phyloP scores from a whole-genome alignment of 2,888 invertebrate species.

The Anagyrus pseudococci region DNA sequence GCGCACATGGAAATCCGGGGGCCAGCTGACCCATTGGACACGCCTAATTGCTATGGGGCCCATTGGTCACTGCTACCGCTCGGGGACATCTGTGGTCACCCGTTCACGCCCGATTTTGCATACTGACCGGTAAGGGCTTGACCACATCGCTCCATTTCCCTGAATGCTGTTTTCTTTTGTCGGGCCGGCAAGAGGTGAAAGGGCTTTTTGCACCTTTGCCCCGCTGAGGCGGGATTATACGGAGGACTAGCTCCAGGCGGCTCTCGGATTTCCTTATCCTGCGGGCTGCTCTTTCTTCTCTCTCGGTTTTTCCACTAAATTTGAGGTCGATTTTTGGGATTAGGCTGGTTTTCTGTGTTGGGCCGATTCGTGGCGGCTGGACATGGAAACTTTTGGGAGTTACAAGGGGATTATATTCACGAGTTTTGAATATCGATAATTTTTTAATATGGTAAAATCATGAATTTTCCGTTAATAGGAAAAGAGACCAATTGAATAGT shows the following conservation, averaged over 20 bases:
- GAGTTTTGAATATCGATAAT: too few species aligned
- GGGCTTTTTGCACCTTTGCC: constrained; percentile 23
- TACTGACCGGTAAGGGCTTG: constrained; percentile 31
- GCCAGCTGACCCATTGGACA: constrained; percentile 56
- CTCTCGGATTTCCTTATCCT: background rate
- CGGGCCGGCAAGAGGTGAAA: background rate
- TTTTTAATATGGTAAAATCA: too few species aligned
- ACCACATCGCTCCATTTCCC: constrained; percentile 15
- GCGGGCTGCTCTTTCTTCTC: background rate
- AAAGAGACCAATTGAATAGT: too few species aligned
- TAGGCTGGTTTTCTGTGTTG: background rate
- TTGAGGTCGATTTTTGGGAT: background rate
- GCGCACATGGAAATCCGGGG: constrained; percentile 2
- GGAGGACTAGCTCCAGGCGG: background rate
- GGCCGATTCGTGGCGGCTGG: too few species aligned
- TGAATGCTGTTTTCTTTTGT: background rate
- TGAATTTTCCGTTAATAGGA: too few species aligned
- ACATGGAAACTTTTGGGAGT: too few species aligned
- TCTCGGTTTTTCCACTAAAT: too few species aligned
- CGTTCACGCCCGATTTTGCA: constrained; percentile 7
- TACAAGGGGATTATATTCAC: too few species aligned
- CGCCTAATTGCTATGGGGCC: constrained; percentile 58
- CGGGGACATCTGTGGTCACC: background rate
- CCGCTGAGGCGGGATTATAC: background rate
- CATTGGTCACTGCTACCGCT: background rate